phyloP scores from a whole-genome alignment of 1,140 invertebrate genomes.

The Uloborus diversus region DNA sequence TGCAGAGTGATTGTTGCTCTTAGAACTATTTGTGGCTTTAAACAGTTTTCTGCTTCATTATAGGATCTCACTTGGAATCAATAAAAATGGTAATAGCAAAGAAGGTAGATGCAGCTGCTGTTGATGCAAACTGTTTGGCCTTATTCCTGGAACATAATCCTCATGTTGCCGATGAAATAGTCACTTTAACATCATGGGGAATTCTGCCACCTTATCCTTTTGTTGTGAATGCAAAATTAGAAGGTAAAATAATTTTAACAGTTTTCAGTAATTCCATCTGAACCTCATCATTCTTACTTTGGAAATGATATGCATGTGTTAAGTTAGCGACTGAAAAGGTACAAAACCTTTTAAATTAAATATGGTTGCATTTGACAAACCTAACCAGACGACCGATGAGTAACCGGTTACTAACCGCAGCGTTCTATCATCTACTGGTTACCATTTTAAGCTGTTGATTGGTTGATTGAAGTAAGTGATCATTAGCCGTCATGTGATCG shows the following conservation, averaged over 20 bases:
- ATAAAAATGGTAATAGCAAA: slow-evolving; percentile 72
- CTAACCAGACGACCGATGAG: neutral
- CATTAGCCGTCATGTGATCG: no score
- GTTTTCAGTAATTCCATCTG: neutral
- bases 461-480: no score
- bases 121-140: slow-evolving; percentile 71
- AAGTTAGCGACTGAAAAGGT: neutral
- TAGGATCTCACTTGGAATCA: slow-evolving; percentile 71
- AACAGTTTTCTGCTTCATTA: no score
- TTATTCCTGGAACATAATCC: slow-evolving; percentile 71
- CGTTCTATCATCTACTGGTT: no score
- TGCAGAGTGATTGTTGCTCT: no score
- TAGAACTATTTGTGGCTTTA: no score
- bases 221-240: slow-evolving; percentile 69
- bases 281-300: neutral
- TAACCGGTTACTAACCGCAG: neutral
- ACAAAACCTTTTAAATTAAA: neutral
- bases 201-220: slow-evolving; percentile 72
- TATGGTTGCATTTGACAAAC: neutral
- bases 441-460: no score
- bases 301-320: neutral
- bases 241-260: slow-evolving; percentile 67
- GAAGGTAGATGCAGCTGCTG: slow-evolving; percentile 72
- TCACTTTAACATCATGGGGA: slow-evolving; percentile 71
- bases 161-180: slow-evolving; percentile 68